A percentile compares a stretch with the other conserved stretches of the same genome.
These are phyloP conservation scores for Vannuccia rotundouncinata DNA, from an alignment of 2,888 invertebrate genomes.

Conservation along the genomic window DNA sequence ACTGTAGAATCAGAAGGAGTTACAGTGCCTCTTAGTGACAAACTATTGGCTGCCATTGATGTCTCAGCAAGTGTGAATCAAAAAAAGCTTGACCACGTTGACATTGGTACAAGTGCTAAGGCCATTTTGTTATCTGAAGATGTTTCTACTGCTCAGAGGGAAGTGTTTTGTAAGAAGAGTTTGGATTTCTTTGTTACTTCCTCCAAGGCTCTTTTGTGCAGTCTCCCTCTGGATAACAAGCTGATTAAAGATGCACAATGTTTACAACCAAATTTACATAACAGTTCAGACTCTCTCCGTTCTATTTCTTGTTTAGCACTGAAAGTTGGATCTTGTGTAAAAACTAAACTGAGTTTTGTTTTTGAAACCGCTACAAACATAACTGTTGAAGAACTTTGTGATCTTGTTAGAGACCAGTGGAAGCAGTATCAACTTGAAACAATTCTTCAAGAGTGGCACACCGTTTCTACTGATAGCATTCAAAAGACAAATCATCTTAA, in stretches of 20 bases:
- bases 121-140: constrained; percentile 4
- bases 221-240: neutral
- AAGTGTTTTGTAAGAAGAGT: neutral
- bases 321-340: neutral
- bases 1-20: constrained; percentile 10
- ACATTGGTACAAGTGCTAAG: constrained; percentile 14
- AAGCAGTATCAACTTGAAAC: neutral
- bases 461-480: neutral
- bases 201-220: neutral
- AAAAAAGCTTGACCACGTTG: constrained; percentile 40
- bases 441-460: constrained; percentile 16
- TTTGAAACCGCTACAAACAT: neutral
- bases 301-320: neutral
- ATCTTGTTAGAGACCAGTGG: constrained; percentile 23
- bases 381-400: constrained; percentile 5
- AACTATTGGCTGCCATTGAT: constrained; percentile 4
- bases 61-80: neutral
- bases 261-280: neutral
- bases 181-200: neutral
- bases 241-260: neutral
- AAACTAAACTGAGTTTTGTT: neutral
- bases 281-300: neutral
- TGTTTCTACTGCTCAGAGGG: constrained; percentile 1
- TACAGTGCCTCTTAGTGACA: neutral
- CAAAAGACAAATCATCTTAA: neutral